A percentile compares a stretch with the other conserved stretches of the same genome.
phyloP scores from a whole-genome alignment of 2,888 invertebrate genomes.

The Salticus scenicus region DNA sequence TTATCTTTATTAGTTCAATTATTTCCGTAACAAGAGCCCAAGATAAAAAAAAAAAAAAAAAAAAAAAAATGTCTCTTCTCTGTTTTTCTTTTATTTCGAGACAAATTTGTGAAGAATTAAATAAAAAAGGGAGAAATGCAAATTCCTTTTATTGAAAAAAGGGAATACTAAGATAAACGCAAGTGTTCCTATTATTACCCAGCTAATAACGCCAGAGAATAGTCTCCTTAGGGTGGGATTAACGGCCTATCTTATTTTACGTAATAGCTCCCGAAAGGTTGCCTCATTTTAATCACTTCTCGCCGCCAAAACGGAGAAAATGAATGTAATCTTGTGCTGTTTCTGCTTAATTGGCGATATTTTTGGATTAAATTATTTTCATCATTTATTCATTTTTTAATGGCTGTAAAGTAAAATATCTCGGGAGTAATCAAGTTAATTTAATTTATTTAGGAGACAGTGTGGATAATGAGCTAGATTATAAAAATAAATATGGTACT shows the following conservation, averaged over 20 bases:
- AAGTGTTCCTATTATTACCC: slow-evolving; percentile 52
- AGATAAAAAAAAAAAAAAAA: too few relatives aligned
- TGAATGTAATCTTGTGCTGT: neutral
- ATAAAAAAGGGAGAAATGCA: slow-evolving; percentile 3
- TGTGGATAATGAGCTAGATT: too few relatives aligned
- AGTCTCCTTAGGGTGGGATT: slow-evolving; percentile 49
- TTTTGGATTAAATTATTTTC: neutral
- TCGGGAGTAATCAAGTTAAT: too few relatives aligned
- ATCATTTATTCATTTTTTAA: too few relatives aligned
- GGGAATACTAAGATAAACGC: slow-evolving; percentile 32
- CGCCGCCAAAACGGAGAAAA: slow-evolving; percentile 16
- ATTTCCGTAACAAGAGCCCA: slow-evolving; percentile 4
- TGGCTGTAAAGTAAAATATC: too few relatives aligned
- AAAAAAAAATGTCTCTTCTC: neutral
- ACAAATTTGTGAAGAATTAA: slow-evolving; percentile 39
- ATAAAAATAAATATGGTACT: too few relatives aligned
- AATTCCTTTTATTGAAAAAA: slow-evolving; percentile 45
- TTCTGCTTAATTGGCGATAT: neutral
- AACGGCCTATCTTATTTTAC: slow-evolving; percentile 49
- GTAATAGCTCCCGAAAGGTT: slow-evolving; percentile 48
- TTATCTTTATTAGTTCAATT: slow-evolving; percentile 26
- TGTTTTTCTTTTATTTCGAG: neutral
- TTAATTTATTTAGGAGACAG: too few relatives aligned
- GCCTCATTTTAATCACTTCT: neutral
- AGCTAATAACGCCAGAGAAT: slow-evolving; percentile 48